Evolutionary conservation across 2,113 vertebrate species (phyloP), one percentile per base, ranked within the genome.

Genomic region (Esox niger): DNA sequence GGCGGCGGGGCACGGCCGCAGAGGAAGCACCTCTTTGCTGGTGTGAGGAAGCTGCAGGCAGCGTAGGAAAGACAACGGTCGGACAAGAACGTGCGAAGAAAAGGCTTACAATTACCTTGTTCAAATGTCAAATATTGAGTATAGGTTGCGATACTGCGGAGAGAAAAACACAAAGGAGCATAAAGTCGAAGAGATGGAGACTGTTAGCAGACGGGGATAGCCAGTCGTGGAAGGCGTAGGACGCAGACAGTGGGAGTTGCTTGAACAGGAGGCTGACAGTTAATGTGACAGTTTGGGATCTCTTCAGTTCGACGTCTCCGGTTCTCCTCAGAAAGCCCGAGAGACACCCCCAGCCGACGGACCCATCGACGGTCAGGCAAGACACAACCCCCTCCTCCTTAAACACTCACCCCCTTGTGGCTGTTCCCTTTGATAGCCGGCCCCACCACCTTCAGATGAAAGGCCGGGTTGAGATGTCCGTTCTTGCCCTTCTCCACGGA

Each of bases 361-460:
- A 23, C 55, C 49, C 23, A 70, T 55, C 26, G n/a, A n/a, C n/a
- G 23, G 26, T 59, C 26, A 29, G 2, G 15, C 4, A 6, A 61
- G 20, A 33, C 17, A 17, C 3, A 58, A 20, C 17, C 29, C 1
- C 9, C 11, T 2, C 13, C 33, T 43, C 38, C 38, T 43, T 43
- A 4, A 0, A 1, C 25, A 69, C 83, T 75, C 71, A 92, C 90
- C 89, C 82, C 88, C 79, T 89, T 91, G 64, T 87, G 82, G 69
- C 78, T 71, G 70, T 74, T 66, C 6, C 78, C 82, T 80, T 88
- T 91, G 84, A 81, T 84, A 49, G 84, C 69, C 0, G 89, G 86
- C 32, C 87, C 88, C 6, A 92, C 88, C 52, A 90, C 88, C 78
- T 92, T 92, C 32, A 92, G 80, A 80, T 92, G 90, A 70, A 92